Evolutionary conservation across 2,113 vertebrate species (phyloP).

Genomic region (Oryzias celebensis): DNA sequence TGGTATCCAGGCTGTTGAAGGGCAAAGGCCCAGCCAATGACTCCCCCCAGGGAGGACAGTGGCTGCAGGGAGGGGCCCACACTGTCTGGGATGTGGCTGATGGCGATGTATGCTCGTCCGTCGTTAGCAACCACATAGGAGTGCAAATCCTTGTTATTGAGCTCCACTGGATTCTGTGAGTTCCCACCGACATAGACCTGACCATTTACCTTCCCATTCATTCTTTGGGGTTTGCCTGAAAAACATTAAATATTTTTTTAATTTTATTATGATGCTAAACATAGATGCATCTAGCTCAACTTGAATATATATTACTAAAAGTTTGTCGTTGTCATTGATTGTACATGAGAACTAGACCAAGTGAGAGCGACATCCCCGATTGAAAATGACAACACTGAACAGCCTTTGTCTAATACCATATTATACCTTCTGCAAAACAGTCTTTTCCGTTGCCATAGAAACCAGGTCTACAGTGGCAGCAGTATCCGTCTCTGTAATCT

Average conservation of each 20-base stretch:
- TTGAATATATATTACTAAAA: no score
- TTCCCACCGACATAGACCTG: slow-evolving; percentile 80
- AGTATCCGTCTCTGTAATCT: slow-evolving; percentile 85
- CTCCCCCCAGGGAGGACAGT: slow-evolving; percentile 85
- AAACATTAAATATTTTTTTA: not conserved
- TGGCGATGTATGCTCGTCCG: slow-evolving; percentile 90
- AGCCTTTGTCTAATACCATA: not conserved
- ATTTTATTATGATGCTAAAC: no score
- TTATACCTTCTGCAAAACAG: slow-evolving; percentile 88
- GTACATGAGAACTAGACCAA: no score
- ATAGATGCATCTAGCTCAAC: no score
- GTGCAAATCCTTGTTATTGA: slow-evolving; percentile 87
- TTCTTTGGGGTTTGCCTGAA: slow-evolving; percentile 89
- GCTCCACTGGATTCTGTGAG: slow-evolving; percentile 64
- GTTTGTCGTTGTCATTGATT: no score
- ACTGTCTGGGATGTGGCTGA: slow-evolving; percentile 83
- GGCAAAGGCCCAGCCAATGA: slow-evolving; percentile 96
- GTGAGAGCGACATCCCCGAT: no score
- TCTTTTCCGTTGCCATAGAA: slow-evolving; percentile 92
- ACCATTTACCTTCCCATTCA: slow-evolving; percentile 91
- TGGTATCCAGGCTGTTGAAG: slow-evolving; percentile 86
- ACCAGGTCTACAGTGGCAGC: slow-evolving; percentile 86
- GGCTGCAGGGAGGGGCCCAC: slow-evolving; percentile 86
- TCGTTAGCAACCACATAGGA: slow-evolving; percentile 93
- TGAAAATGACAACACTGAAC: no score